Evolutionary conservation across 1,140 invertebrate genomes (phyloP).

Genomic region (Ips nitidus): DNA sequence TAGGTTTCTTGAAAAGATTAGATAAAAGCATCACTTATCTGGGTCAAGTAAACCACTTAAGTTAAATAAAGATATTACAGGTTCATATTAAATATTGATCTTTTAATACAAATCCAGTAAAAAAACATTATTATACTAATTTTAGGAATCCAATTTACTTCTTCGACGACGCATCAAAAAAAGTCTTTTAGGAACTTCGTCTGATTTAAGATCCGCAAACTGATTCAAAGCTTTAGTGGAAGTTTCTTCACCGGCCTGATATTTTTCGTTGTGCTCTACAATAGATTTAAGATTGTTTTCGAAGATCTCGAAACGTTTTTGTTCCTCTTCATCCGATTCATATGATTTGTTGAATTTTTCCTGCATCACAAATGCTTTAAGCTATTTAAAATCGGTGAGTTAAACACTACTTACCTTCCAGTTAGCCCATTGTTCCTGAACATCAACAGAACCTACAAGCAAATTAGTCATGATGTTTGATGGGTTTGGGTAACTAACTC

Average conservation of each 20-base stretch:
- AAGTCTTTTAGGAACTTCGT: conserved; percentile 22
- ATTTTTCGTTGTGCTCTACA: conserved; percentile 35
- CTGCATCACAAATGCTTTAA: conserved; percentile 1
- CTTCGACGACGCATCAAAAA: too few relatives aligned
- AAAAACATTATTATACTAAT: too few relatives aligned
- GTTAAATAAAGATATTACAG: too few relatives aligned
- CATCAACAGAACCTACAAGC: conserved; percentile 1
- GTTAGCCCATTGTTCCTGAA: neutral
- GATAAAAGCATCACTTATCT: too few relatives aligned
- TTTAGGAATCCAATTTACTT: too few relatives aligned
- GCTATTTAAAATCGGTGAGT: neutral
- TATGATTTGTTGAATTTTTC: conserved; percentile 24
- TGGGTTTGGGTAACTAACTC: too few relatives aligned
- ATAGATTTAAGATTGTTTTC: conserved; percentile 28
- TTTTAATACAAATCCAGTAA: too few relatives aligned
- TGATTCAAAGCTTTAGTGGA: conserved; percentile 35
- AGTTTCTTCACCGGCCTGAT: conserved; percentile 22
- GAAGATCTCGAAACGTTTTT: conserved; percentile 31
- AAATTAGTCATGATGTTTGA: neutral
- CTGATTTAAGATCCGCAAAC: conserved; percentile 33
- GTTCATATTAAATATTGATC: too few relatives aligned
- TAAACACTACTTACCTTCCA: conserved; percentile 9
- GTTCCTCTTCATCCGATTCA: conserved; percentile 29
- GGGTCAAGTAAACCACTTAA: too few relatives aligned
- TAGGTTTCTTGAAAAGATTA: too few relatives aligned